These are phyloP conservation scores for Micrasema longulum DNA, from an alignment of 1,140 invertebrate genomes.

Conservation along the genomic window DNA sequence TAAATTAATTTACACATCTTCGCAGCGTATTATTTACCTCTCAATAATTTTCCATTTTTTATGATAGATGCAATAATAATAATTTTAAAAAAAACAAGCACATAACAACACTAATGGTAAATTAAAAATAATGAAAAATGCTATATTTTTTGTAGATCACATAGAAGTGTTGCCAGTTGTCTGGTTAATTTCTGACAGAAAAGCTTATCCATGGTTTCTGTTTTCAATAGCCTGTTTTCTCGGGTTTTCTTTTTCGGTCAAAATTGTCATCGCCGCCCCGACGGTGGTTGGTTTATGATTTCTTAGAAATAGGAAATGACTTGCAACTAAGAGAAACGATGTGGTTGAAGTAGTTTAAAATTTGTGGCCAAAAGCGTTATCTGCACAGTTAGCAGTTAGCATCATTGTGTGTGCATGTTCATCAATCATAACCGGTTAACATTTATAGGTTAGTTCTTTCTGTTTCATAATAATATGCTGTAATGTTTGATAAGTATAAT, in stretches of 20 bases:
- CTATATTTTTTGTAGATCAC: not conserved
- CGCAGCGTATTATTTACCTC: not conserved
- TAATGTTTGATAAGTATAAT: not conserved
- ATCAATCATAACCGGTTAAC: constrained; percentile 16
- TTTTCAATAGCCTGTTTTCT: not conserved
- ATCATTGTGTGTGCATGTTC: not conserved
- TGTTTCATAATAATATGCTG: constrained; percentile 11
- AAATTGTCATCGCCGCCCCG: no score
- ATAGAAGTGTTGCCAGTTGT: not conserved
- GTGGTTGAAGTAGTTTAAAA: constrained; percentile 3
- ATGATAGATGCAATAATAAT: not conserved
- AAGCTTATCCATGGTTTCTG: not conserved
- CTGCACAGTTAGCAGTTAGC: not conserved
- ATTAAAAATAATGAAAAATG: not conserved
- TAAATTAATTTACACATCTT: not conserved
- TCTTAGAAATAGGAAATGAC: constrained; percentile 11
- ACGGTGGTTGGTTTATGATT: not conserved
- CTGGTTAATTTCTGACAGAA: not conserved
- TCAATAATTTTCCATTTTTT: not conserved
- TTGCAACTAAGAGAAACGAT: not conserved
- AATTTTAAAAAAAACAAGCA: not conserved
- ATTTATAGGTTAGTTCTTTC: constrained; percentile 17
- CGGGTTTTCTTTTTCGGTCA: not conserved
- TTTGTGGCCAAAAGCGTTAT: not conserved
- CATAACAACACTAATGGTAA: no score